Conservation (phyloP, 1,140 invertebrate genomes). For the Drosophila tristis region DNA sequence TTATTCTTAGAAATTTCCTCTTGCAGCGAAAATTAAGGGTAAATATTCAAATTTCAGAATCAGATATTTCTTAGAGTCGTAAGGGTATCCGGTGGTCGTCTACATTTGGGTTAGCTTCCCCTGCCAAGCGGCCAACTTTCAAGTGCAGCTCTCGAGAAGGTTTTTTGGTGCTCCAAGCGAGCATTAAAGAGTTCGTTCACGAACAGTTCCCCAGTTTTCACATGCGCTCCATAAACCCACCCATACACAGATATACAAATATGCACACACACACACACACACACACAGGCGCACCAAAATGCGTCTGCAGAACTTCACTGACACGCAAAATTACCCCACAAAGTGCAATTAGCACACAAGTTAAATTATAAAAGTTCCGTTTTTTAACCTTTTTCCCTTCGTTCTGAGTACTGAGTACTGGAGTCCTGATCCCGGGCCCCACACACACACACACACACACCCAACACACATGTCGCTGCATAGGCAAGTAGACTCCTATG, state of each 20-base stretch:
- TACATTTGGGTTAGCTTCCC: background rate
- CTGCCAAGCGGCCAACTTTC: constrained; percentile 28
- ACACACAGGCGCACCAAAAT: constrained; percentile 29
- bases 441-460: background rate
- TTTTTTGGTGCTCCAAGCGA: constrained; percentile 42
- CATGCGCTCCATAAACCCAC: constrained; percentile 11
- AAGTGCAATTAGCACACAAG: constrained; percentile 77
- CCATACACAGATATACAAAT: background rate
- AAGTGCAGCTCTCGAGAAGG: constrained; percentile 38
- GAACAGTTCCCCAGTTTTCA: background rate
- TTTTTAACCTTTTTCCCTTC: constrained; percentile 53
- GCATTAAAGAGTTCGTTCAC: constrained; percentile 37
- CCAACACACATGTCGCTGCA: constrained; percentile 28
- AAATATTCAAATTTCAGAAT: too few species aligned
- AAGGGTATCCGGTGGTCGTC: too few species aligned
- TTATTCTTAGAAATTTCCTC: too few species aligned
- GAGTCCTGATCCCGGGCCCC: constrained; percentile 8
- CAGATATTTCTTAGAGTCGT: too few species aligned
- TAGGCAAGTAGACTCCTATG: background rate
- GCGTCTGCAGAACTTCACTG: constrained; percentile 65
- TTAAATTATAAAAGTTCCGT: constrained; percentile 76
- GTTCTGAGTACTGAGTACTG: background rate
- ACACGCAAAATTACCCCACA: constrained; percentile 75
- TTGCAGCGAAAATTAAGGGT: too few species aligned
- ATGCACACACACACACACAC: background rate